Evolutionary conservation across 2,888 invertebrate genomes (phyloP).

Genomic region (Sesia bembeciformis): DNA sequence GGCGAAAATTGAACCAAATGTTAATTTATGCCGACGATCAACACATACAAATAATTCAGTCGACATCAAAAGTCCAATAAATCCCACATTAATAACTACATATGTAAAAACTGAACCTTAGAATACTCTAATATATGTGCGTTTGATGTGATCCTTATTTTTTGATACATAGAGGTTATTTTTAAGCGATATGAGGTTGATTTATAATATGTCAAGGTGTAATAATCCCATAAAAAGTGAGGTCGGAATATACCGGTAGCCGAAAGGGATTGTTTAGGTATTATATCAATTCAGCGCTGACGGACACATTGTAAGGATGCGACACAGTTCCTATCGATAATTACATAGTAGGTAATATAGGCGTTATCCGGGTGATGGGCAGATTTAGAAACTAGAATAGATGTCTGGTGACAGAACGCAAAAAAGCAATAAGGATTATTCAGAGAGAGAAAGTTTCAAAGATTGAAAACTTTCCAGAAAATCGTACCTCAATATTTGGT

Average conservation of each 20-base stretch:
- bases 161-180: constrained; percentile 6
- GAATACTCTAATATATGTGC: constrained; percentile 5
- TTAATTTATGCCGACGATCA: no score
- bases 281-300: constrained; percentile 50
- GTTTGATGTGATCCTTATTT: constrained; percentile 11
- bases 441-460: no score
- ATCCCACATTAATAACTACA: constrained; percentile 56
- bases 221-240: constrained; percentile 48
- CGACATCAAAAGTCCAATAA: constrained; percentile 35
- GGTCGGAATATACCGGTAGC: constrained; percentile 59
- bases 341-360: no score
- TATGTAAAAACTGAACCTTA: constrained; percentile 24
- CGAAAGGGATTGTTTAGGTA: constrained; percentile 56
- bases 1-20: no score
- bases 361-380: no score
- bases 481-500: no score
- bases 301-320: constrained; percentile 28
- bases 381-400: no score
- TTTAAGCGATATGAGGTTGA: not conserved
- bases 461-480: no score
- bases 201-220: constrained; percentile 5
- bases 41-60: not conserved
- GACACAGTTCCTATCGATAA: not conserved
- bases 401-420: no score
- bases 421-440: no score